Evolutionary conservation across 23 tunicate species (phyloP), one percentile per base, ranked within the genome.

Genomic region (Halocynthia roretzi): DNA sequence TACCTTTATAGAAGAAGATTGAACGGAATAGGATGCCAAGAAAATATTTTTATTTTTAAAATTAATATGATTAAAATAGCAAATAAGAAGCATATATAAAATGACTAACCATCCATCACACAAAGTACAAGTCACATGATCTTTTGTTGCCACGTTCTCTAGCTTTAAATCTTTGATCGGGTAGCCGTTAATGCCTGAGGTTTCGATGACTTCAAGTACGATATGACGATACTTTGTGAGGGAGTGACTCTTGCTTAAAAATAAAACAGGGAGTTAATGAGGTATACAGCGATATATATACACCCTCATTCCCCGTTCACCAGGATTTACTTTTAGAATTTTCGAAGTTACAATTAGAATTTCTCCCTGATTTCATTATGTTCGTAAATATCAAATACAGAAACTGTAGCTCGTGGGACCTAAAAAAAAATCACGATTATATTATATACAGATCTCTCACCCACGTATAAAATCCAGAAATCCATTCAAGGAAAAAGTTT

Each of bases 121-220:
- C 19, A 74, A 54, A 10, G 55, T 15, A 18, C 78, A 74, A 50
- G 14, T 54, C 8, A 54, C 10, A 7, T 21, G 8, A 7, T 52
- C 56, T 74, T 54, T 74, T 6, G 78, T 52, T 10, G 78, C 19
- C 17, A 50, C 78, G 52, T 74, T 74, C 52, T 74, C 63, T 48
- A 74, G 56, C 15, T 14, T 10, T 6, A 74, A 48, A 22, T 10
- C 10, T 48, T 54, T 65, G 0, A 48, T 10, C 9, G 66, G 60
- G 63, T 19, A 23, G 10, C 75, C 55, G 48, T 70, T 10, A 40
- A 50, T 54, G 14, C 17, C 64, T 5, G 17, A 9, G 19, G 10
- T 54, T 11, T 74, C 64, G 0, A 10, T n/a, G 56, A 74, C 78
- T 12, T 54, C 62, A 7, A 54, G 12, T 17, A 74, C 78, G 5